Evolutionary conservation across 2,888 invertebrate species (phyloP).

Genomic region (Sinelater perroti): DNA sequence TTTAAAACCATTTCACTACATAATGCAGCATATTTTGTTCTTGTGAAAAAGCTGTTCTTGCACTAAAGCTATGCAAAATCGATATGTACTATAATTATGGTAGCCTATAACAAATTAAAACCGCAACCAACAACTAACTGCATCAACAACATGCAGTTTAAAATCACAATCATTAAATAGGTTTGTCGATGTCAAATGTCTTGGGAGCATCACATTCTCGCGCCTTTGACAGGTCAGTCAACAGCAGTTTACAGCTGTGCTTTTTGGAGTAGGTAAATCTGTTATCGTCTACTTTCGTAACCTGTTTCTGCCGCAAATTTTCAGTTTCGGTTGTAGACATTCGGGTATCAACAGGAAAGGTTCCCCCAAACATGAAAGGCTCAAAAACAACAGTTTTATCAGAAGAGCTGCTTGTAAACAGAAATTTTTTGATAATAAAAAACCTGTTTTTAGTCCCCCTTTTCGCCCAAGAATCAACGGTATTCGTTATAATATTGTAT

Average conservation of each 20-base stretch:
- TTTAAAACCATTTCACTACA: slow-evolving; percentile 12
- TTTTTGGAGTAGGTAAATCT: slow-evolving; percentile 7
- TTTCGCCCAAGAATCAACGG: slow-evolving; percentile 71
- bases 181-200: slow-evolving; percentile 69
- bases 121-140: slow-evolving; percentile 26
- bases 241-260: slow-evolving; percentile 33
- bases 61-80: slow-evolving; percentile 28
- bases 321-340: slow-evolving; percentile 38
- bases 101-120: slow-evolving; percentile 15
- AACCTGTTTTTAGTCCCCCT: slow-evolving; percentile 54
- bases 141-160: slow-evolving; percentile 30
- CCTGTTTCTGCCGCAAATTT: slow-evolving; percentile 15
- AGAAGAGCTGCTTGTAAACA: slow-evolving; percentile 52
- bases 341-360: slow-evolving; percentile 86
- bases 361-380: slow-evolving; percentile 83
- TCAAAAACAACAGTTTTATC: slow-evolving; percentile 62
- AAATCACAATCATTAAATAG: slow-evolving; percentile 54
- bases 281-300: slow-evolving; percentile 17
- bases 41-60: slow-evolving; percentile 33
- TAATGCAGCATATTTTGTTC: slow-evolving; percentile 20
- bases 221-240: slow-evolving; percentile 48
- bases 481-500: slow-evolving; percentile 68
- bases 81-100: slow-evolving; percentile 14
- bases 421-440: slow-evolving; percentile 55
- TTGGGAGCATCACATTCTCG: slow-evolving; percentile 62